Evolutionary conservation across 1,140 invertebrate genomes (phyloP).

Genomic region (Tyrophagus putrescentiae): DNA sequence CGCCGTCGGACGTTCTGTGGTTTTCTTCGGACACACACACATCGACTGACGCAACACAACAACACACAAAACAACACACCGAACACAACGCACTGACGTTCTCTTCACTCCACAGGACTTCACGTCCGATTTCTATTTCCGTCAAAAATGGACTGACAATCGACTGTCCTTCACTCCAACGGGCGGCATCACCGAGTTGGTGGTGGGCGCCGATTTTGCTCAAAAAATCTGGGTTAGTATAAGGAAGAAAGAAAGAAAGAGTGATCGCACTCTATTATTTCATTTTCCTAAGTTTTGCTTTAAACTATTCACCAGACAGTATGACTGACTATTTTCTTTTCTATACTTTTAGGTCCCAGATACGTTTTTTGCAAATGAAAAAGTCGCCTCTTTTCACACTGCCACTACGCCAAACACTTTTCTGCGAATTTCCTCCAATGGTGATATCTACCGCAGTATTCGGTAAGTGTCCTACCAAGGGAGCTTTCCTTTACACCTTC

Average conservation of each 20-base stretch:
- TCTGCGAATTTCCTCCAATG: slow-evolving; percentile 37
- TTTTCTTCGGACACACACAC: slow-evolving; percentile 5
- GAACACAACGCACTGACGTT: neutral
- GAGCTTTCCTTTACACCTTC: neutral
- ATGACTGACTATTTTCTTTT: neutral
- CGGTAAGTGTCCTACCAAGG: slow-evolving; percentile 28
- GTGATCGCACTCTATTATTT: slow-evolving; percentile 50
- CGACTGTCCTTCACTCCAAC: slow-evolving; percentile 20
- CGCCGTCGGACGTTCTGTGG: too few species aligned
- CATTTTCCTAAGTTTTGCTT: neutral
- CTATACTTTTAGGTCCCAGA: too few species aligned
- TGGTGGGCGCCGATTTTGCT: slow-evolving; percentile 59
- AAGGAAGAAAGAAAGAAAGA: too few species aligned
- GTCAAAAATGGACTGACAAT: slow-evolving; percentile 93
- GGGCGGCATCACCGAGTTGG: slow-evolving; percentile 16
- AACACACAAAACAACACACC: neutral
- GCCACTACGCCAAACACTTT: slow-evolving; percentile 43
- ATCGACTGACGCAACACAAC: neutral
- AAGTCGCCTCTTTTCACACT: slow-evolving; percentile 40
- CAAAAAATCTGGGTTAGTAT: slow-evolving; percentile 99
- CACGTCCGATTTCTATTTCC: slow-evolving; percentile 95
- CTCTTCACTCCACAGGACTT: slow-evolving; percentile 60
- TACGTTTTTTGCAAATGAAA: slow-evolving; percentile 43
- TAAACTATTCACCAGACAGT: neutral
- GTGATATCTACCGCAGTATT: slow-evolving; percentile 38